Base-by-base conservation (phyloP, 2,113 vertebrate species). In the Apodemus sylvaticus region DNA sequence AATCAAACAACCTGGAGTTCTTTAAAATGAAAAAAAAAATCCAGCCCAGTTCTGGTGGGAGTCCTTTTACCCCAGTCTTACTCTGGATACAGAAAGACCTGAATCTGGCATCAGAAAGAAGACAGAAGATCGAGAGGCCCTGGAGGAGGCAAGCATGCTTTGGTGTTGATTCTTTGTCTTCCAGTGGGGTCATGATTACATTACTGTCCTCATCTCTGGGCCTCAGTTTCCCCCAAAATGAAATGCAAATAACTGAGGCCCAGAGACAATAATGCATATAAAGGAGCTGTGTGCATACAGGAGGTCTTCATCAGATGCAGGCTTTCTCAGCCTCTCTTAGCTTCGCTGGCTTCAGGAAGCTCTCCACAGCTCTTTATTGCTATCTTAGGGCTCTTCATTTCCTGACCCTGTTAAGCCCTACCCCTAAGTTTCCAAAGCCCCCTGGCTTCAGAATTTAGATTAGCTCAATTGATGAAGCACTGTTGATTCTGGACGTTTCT, bases 401-500 rank as follows among this genome's bases (percentile, higher is more conserved):
- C 34, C 62, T 62, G 79, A 78, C 55, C 39, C 78, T 93, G 73
- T 91, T 82, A 82, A 93, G 89, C 89, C 96, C 74, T 55, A 91
- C 60, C n/a, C 5, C 42, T 22, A 29, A 6, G 6, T 55, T 94
- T 90, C 66, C 53, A 95, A 96, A 96, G 68, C 51, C 78, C 24
- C 66, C 48, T 87, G 19, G 42, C 45, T 95, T 89, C 53, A 60
- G 87, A 71, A 74, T 79, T 83, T 29, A 81, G 79, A 86, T 82
- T n/a, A 79, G 12, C 83, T 71, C 90, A 90, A 78, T 34, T 12
- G 26, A 95, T 14, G 1, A 94, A 94, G 96, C 42, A 51, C 51
- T 95, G 94, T 60, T 97, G 42, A 94, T 94, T 97, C 94, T 26
- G 86, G 96, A 97, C 96, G 68, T 48, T 95, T n/a, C 94, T 78